These are phyloP conservation scores for Episyrphus balteatus DNA, from an alignment of 1,140 invertebrate genomes.

Conservation along the genomic window DNA sequence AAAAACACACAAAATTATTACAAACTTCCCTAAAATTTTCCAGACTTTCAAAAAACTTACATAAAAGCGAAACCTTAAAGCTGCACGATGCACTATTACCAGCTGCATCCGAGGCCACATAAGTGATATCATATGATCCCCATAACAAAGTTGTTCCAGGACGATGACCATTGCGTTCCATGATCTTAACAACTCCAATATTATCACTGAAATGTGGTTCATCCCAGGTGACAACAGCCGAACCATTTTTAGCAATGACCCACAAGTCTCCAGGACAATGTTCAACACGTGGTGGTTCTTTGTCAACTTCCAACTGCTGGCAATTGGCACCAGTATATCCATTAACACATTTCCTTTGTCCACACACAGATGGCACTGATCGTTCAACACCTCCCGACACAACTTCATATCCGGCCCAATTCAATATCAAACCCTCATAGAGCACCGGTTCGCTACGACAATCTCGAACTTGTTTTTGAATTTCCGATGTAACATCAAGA, in stretches of 20 bases:
- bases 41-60: conserved; percentile 46
- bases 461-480: conserved; percentile 83
- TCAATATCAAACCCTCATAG: conserved; percentile 72
- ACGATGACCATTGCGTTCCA: conserved; percentile 76
- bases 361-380: conserved; percentile 82
- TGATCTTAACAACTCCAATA: conserved; percentile 63
- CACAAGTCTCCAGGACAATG: conserved; percentile 88
- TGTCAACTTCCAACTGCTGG: conserved; percentile 72
- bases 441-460: conserved; percentile 86
- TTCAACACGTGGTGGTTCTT: conserved; percentile 74
- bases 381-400: conserved; percentile 80
- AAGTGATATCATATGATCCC: conserved; percentile 88
- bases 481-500: conserved; percentile 82
- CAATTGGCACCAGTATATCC: conserved; percentile 77
- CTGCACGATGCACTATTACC: conserved; percentile 85
- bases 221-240: conserved; percentile 86
- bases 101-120: conserved; percentile 82
- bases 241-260: conserved; percentile 86
- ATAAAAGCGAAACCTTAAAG: conserved; percentile 85
- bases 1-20: conserved; percentile 20
- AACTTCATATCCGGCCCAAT: conserved; percentile 89
- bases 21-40: neutral
- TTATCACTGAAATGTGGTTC: conserved; percentile 86
- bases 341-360: conserved; percentile 72
- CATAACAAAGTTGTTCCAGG: conserved; percentile 85